Conservation (phyloP, 2,888 invertebrate species). For the Pogonocherus hispidulus region DNA sequence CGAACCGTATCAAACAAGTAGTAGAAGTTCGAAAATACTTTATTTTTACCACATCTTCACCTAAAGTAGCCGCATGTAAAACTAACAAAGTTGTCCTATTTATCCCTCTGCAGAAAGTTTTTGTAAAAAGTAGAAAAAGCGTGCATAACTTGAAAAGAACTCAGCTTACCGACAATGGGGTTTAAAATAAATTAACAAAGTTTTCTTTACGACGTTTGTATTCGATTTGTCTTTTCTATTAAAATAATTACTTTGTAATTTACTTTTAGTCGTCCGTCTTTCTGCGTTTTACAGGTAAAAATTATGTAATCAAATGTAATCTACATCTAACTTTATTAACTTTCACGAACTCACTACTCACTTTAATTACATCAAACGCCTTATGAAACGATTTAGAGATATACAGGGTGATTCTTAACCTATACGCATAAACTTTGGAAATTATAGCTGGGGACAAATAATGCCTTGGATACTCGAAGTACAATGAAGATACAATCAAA, state of each 20-base stretch:
- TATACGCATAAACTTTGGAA: too few relatives aligned
- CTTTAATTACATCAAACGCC: too few relatives aligned
- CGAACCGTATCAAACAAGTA: background rate
- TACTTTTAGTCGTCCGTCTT: background rate
- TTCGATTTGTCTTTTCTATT: slow-evolving; percentile 21
- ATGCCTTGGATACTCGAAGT: too few relatives aligned
- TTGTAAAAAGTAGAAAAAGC: slow-evolving; percentile 15
- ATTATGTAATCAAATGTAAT: background rate
- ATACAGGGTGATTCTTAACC: too few relatives aligned
- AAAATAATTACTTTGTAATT: slow-evolving; percentile 19
- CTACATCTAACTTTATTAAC: background rate
- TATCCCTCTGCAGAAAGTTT: background rate
- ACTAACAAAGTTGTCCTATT: slow-evolving; percentile 21
- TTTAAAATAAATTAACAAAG: slow-evolving; percentile 27
- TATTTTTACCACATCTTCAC: background rate
- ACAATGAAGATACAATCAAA: too few relatives aligned
- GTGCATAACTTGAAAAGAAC: slow-evolving; percentile 7
- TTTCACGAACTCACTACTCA: too few relatives aligned
- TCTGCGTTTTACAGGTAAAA: background rate
- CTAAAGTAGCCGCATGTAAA: background rate
- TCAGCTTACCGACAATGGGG: slow-evolving; percentile 8
- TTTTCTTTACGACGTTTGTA: slow-evolving; percentile 12
- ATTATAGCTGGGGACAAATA: too few relatives aligned
- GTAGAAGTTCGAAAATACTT: slow-evolving; percentile 10
- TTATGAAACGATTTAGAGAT: too few relatives aligned